Percentiles rank a stretch among this genome's conserved stretches.
phyloP scores from a whole-genome alignment of 2,797 vertebrate genomes.

The Lagodon rhomboides region DNA sequence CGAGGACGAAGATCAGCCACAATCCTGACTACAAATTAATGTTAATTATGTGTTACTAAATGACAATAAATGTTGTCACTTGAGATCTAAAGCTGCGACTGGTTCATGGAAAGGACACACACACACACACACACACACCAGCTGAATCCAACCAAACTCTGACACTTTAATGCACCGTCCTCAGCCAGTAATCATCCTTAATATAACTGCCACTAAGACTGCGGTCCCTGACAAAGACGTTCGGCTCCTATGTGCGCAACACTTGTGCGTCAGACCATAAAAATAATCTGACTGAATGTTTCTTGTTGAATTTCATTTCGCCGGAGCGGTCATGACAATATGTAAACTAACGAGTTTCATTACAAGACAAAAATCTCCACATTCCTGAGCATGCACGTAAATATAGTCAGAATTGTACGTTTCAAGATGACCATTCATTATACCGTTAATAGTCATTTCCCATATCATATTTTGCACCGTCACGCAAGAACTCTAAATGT shows the following conservation, averaged over 20 bases:
- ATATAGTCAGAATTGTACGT: neutral
- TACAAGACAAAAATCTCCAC: neutral
- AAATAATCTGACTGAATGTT: slow-evolving; percentile 25
- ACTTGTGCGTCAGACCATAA: slow-evolving; percentile 41
- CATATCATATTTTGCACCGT: neutral
- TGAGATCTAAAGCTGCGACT: neutral
- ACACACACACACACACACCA: neutral
- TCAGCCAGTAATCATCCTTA: slow-evolving; percentile 38
- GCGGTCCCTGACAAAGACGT: slow-evolving; percentile 21
- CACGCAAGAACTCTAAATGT: neutral
- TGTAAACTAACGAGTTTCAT: neutral
- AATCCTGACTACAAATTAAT: too few species aligned
- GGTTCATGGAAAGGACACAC: neutral
- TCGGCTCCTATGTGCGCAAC: slow-evolving; percentile 2
- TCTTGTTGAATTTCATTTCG: slow-evolving; percentile 5
- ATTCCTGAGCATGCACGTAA: neutral
- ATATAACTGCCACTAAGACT: slow-evolving; percentile 49
- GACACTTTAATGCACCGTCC: slow-evolving; percentile 30
- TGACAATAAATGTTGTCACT: neutral
- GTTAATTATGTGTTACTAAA: too few species aligned
- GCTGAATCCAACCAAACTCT: slow-evolving; percentile 10
- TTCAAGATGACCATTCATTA: neutral
- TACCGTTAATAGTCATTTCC: neutral
- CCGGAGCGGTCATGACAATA: neutral
- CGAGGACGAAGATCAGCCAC: too few species aligned